A percentile compares a stretch with the other conserved stretches of the same genome.
Evolutionary conservation across 2,797 vertebrate species (phyloP).

Genomic region (Cryptoblepharus egeriae): DNA sequence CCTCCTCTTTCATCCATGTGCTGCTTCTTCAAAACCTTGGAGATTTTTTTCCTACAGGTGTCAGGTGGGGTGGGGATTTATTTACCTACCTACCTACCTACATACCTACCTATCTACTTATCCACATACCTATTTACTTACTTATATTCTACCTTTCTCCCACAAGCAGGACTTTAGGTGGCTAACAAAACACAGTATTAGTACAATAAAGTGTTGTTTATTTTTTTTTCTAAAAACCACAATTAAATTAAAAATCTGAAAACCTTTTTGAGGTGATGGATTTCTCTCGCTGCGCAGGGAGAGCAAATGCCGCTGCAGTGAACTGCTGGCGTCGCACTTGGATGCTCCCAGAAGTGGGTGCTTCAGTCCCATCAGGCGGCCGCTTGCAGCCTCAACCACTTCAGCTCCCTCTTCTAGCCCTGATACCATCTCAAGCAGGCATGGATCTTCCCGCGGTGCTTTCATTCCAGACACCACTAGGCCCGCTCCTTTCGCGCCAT

Average conservation of each 20-base stretch:
- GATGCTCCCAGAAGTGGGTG: not conserved
- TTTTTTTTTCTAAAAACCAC: no score
- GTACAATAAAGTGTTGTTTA: no score
- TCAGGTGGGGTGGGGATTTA: no score
- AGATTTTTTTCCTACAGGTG: no score
- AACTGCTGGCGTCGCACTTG: not conserved
- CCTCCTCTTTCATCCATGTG: not conserved
- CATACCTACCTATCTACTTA: no score
- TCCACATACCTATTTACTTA: no score
- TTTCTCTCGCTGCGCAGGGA: not conserved
- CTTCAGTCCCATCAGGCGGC: not conserved
- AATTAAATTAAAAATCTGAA: no score
- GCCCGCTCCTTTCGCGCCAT: not conserved
- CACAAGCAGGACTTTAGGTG: no score
- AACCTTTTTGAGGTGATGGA: not conserved
- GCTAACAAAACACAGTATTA: no score
- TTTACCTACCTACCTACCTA: no score
- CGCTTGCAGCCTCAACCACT: not conserved
- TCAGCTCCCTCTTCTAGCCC: not conserved
- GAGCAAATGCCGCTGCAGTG: not conserved
- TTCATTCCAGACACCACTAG: not conserved
- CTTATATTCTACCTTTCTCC: no score
- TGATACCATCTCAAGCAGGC: not conserved
- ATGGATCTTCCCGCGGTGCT: not conserved
- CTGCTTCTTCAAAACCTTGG: not conserved